These are phyloP conservation scores for Eudyptes chrysolophus DNA, from an alignment of 2,113 vertebrate species.

Conservation along the genomic window DNA sequence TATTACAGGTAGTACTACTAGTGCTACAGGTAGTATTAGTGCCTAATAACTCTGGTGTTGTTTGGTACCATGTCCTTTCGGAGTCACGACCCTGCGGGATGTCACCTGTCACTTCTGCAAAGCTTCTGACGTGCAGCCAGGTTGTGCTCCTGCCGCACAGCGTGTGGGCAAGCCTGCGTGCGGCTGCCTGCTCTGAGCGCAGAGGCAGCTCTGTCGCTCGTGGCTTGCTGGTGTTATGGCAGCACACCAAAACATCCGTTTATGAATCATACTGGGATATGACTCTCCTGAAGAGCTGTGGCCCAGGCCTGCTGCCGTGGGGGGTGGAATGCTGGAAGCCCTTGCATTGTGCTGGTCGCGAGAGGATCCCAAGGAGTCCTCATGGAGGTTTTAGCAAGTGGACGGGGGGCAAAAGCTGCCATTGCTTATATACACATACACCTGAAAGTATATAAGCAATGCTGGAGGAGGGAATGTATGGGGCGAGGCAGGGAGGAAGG, in stretches of 20 bases:
- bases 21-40: background rate
- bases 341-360: background rate
- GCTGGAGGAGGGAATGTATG: background rate
- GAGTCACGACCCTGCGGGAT: background rate
- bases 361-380: background rate
- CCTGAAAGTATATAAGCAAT: background rate
- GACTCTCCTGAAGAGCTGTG: background rate
- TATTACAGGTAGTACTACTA: background rate
- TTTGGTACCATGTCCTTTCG: background rate
- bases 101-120: background rate
- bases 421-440: background rate
- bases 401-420: background rate
- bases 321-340: background rate
- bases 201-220: fast-evolving
- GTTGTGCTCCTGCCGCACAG: fast-evolving
- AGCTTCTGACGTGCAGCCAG: background rate
- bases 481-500: background rate
- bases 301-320: background rate
- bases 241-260: background rate
- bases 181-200: background rate
- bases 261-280: background rate
- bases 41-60: background rate
- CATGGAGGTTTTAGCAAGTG: fast-evolving
- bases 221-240: fast-evolving
- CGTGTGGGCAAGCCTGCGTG: fast-evolving